Percentiles rank a stretch among this genome's conserved stretches.
These are phyloP conservation scores for Sylvia borin DNA, from an alignment of 2,797 vertebrate species.

Conservation along the genomic window DNA sequence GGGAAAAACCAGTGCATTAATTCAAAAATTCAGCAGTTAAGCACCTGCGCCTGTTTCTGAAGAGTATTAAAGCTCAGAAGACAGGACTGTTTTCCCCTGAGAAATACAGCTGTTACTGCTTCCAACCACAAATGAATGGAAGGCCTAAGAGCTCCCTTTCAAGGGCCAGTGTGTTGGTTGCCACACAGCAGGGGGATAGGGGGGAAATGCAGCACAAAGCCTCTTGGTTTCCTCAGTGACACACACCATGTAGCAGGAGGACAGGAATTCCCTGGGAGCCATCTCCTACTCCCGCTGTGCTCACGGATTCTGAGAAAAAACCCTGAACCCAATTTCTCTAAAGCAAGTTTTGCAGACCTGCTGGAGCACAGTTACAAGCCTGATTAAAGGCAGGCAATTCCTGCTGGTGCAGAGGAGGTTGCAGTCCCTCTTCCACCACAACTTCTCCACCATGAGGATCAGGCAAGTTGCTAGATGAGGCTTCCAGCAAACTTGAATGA, in stretches of 20 bases:
- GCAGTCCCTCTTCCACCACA: background rate
- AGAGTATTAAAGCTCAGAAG: background rate
- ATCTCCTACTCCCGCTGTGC: background rate
- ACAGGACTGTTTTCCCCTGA: background rate
- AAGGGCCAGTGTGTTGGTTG: background rate
- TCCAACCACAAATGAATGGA: background rate
- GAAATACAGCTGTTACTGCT: background rate
- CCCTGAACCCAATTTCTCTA: background rate
- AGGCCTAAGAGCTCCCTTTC: background rate
- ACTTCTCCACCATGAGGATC: background rate
- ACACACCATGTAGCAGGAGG: background rate
- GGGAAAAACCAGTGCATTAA: background rate
- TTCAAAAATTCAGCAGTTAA: background rate
- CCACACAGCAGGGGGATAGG: background rate
- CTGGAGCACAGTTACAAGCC: background rate
- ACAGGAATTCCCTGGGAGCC: background rate
- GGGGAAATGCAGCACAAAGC: background rate
- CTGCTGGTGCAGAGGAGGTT: background rate
- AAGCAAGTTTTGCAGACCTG: background rate
- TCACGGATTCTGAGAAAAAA: background rate
- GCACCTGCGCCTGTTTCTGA: background rate
- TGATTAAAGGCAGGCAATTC: background rate
- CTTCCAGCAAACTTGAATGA: background rate
- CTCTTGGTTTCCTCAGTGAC: background rate
- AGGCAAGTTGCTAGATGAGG: background rate